Base-by-base conservation (phyloP, 2,888 invertebrate genomes). In the Atethmia centrago region DNA sequence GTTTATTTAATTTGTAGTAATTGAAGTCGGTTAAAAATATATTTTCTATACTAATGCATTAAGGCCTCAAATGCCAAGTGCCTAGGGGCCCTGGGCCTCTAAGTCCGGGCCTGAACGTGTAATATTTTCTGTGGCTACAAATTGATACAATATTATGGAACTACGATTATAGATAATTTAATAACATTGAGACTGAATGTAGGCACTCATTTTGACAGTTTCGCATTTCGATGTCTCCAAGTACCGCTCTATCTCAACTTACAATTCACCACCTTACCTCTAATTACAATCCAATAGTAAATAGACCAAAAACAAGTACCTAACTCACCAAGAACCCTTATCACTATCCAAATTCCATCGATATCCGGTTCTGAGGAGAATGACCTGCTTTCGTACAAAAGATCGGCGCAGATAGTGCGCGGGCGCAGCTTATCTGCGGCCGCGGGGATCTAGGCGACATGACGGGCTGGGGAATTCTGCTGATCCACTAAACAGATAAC, bases 361-460 rank as follows among this genome's bases (percentile, higher is more conserved):
- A 85, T 82, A 80, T 88, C 87, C 87, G 85, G 83, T 77, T 80
- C 77, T 80, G 77, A 79, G 87, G 85, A 84, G 83, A 87, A 79
- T 77, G 86, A 82, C 88, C 88, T 75, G 84, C 86, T 88, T 88
- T 86, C 78, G 79, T 85, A 87, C 82, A 74, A 84, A 81, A 88
- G 87, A 87, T 88, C 81, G 76, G 69, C 70, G 65, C 72, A 77
- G 88, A 88, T 88, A 88, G 74, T 45, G 71, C 69, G 74, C 83
- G 61, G 45, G 84, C 84, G 71, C 84, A 10, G 71, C 81, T 81
- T 85, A 85, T 85, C 85, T 74, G 69, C 70, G 82, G 70, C 71
- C 79, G 82, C 79, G 85, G 79, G 74, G 82, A 77, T 87, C 87
- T 85, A 77, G 82, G 85, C 80, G 80, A 84, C 87, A 88, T 85